Evolutionary conservation across 2,113 vertebrate genomes (phyloP), one percentile per base, ranked within the genome.

Genomic region (Athene cunicularia): DNA sequence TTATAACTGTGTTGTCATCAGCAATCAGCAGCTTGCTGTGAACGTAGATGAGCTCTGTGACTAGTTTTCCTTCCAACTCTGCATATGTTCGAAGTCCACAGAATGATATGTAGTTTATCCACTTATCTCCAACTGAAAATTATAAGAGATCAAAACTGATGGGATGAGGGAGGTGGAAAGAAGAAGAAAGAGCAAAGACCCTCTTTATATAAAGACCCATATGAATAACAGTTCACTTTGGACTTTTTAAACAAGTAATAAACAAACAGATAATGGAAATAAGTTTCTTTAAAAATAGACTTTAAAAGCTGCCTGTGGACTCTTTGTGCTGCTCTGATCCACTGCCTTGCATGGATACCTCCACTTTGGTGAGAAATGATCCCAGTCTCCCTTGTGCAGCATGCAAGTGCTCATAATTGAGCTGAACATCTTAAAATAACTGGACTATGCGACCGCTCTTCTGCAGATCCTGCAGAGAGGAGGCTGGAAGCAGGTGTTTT

Each of bases 91-190:
- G 98, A 95, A 99, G 98, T 22, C 99, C 99, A 43, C 99, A 98
- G 90, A 99, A 99, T 1, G 99, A 99, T 88, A 99, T 99, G 98
- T 99, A 99, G 98, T 99, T 99, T 49, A 99, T 99, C 99, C 99
- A 99, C 89, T 99, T 98, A 58, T 99, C 98, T 32, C 98, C 99
- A 98, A 99, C 99, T 99, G 96, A 49, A 97, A 95, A 92, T 90
- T 33, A 45, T 92, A 95, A 62, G 47, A 45, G 9, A 93, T 88
- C 33, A 88, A 53, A 85, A 49, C 3, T 4, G 1, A 74, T 14
- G 59, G 81, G 22, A 53, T 39, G 45, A 88, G 21, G 50, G 50
- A 76, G 15, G 30, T 73, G 27, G 45, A 86, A 76, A 17, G n/a
- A 39, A 11, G 13, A 53, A 50, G 37, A 80, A 50, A 49, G 43